These are phyloP conservation scores for Protodeltote pygarga DNA, from an alignment of 2,888 invertebrate genomes.

Conservation along the genomic window DNA sequence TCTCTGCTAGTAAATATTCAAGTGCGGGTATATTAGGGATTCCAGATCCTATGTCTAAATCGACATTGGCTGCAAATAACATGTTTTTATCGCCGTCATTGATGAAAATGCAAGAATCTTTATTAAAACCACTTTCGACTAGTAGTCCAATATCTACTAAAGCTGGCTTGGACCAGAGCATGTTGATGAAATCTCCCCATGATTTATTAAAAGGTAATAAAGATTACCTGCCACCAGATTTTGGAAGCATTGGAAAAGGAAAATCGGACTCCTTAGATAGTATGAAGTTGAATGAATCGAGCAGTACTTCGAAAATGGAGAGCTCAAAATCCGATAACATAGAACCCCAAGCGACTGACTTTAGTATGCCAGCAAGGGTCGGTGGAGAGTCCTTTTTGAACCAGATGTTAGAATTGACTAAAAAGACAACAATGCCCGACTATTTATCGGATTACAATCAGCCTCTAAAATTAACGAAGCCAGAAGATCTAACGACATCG, in stretches of 20 bases:
- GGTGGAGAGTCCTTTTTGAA: constrained; percentile 82
- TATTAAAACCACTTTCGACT: constrained; percentile 87
- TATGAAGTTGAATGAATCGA: constrained; percentile 77
- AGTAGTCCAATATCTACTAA: constrained; percentile 85
- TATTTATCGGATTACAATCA: constrained; percentile 84
- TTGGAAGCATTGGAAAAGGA: constrained; percentile 82
- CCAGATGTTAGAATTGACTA: constrained; percentile 84
- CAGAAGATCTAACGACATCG: constrained; percentile 82
- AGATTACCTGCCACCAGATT: constrained; percentile 85
- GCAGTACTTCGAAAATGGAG: constrained; percentile 83
- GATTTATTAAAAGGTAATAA: constrained; percentile 77
- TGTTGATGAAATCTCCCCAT: constrained; percentile 80
- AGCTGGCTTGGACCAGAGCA: constrained; percentile 76
- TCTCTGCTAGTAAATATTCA: constrained; percentile 89
- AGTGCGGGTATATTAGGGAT: constrained; percentile 88
- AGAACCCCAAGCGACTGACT: constrained; percentile 76
- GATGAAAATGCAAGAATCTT: constrained; percentile 90
- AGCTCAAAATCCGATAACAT: constrained; percentile 66
- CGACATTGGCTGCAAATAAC: constrained; percentile 91
- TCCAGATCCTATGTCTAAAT: constrained; percentile 92
- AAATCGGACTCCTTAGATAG: constrained; percentile 82
- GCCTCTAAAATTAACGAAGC: constrained; percentile 87
- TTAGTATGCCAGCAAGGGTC: constrained; percentile 80
- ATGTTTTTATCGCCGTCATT: constrained; percentile 92
- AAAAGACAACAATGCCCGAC: constrained; percentile 84